Evolutionary conservation across 2,888 invertebrate species (phyloP), one percentile per base, ranked within the genome.

Genomic region (Antitype chi): DNA sequence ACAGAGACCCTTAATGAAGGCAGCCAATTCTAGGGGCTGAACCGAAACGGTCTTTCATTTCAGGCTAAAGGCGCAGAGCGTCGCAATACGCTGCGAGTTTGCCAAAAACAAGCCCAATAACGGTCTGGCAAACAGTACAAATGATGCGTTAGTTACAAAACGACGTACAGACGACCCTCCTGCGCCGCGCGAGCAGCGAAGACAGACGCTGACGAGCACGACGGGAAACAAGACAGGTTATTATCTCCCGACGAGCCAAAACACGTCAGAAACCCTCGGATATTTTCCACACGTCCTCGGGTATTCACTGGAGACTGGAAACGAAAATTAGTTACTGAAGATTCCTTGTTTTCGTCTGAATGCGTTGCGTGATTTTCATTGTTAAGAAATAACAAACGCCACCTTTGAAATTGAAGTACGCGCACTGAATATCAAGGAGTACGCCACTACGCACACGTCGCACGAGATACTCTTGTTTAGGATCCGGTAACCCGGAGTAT

Each of bases 241-340:
- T 96, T 96, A 96, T 96, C 95, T 95, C 92, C 89, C 91, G 91
- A 92, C 93, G 89, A 94, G 92, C 92, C 93, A 89, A 93, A 95
- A 95, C 93, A 94, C 93, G 95, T 94, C 93, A 93, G 90, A 92
- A 93, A 93, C 92, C 92, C 93, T 94, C 94, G 91, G 92, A 95
- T 96, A 96, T 96, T 96, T 96, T 96, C 95, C 94, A 96, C 96
- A 96, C 96, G 96, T 96, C 93, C 95, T 91, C 94, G 92, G 92
- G 92, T 95, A 96, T 95, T 93, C 96, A 92, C 96, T 88, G 87
- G 96, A 96, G 96, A 96, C 94, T 93, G 89, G 91, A 91, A 94
- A 93, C 95, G 95, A 96, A 96, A 96, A 96, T 96, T 96, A 96
- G 96, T 96, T 96, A 96, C 95, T 94, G 94, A 92, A 94, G 93